Conservation (phyloP, 2,113 vertebrate genomes). For the Eira barbara region DNA sequence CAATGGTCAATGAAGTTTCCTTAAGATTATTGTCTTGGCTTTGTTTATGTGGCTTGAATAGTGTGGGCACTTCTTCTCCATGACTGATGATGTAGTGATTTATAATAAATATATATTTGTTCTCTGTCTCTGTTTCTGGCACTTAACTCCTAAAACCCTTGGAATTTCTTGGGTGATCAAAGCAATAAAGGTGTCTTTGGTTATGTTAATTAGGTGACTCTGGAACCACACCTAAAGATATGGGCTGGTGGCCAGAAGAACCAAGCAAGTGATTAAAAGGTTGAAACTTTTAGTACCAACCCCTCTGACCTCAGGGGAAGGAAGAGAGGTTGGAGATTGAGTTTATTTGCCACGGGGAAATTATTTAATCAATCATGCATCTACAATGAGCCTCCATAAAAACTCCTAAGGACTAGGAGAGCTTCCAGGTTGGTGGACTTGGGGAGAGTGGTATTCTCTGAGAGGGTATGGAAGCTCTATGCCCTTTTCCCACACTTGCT, state of each 20-base stretch:
- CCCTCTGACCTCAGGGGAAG: not conserved
- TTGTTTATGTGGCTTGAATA: not conserved
- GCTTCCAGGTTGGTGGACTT: not conserved
- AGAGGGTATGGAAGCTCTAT: not conserved
- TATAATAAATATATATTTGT: not conserved
- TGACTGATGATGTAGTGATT: not conserved
- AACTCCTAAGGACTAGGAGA: not conserved
- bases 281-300: not conserved
- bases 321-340: not conserved
- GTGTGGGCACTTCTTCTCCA: not conserved
- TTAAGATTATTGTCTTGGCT: not conserved
- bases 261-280: not conserved
- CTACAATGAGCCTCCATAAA: not conserved
- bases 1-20: not conserved
- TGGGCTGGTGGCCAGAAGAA: not conserved
- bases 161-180: not conserved
- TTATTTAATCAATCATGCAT: not conserved
- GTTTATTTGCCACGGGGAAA: not conserved
- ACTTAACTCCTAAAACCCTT: not conserved
- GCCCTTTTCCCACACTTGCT: not conserved
- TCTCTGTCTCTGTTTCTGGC: not conserved
- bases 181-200: not conserved
- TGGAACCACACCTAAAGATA: not conserved
- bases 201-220: not conserved
- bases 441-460: not conserved